These are phyloP conservation scores for Pseudomugil gertrudae DNA, from an alignment of 2,797 vertebrate genomes.

Conservation along the genomic window DNA sequence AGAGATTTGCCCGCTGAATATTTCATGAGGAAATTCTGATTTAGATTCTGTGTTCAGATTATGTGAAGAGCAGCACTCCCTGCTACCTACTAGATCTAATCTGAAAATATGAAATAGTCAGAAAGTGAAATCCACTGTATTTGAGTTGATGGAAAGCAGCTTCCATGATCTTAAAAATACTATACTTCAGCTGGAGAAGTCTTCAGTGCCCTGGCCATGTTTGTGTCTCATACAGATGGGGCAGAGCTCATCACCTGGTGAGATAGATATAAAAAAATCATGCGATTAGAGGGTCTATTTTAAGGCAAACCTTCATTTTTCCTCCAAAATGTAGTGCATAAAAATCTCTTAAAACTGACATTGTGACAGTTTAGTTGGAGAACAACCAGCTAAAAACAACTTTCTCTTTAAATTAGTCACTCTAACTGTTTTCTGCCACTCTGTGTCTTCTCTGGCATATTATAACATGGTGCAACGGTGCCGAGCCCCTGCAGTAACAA, in stretches of 20 bases:
- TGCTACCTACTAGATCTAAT: neutral
- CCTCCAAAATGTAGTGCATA: neutral
- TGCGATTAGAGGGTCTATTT: neutral
- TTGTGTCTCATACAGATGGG: neutral
- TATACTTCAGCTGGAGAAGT: neutral
- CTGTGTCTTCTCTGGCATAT: constrained; percentile 24
- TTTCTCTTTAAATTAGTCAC: neutral
- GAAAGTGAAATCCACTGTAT: neutral
- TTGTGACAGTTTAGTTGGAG: neutral
- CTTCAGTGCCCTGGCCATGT: neutral
- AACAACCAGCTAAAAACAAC: neutral
- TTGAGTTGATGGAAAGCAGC: constrained; percentile 8
- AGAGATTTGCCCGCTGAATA: constrained; percentile 20
- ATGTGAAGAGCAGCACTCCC: neutral
- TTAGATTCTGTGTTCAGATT: constrained; percentile 36
- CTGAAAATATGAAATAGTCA: neutral
- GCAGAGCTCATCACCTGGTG: neutral
- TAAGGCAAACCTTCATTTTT: neutral
- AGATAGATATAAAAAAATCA: neutral
- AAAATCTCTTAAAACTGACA: neutral
- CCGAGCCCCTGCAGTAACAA: constrained; percentile 21
- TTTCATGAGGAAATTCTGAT: constrained; percentile 33
- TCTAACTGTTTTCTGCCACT: neutral
- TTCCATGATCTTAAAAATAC: neutral
- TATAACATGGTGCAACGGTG: constrained; percentile 39